phyloP scores from a whole-genome alignment of 2,888 invertebrate species.

The Euspilapteryx auroguttella region DNA sequence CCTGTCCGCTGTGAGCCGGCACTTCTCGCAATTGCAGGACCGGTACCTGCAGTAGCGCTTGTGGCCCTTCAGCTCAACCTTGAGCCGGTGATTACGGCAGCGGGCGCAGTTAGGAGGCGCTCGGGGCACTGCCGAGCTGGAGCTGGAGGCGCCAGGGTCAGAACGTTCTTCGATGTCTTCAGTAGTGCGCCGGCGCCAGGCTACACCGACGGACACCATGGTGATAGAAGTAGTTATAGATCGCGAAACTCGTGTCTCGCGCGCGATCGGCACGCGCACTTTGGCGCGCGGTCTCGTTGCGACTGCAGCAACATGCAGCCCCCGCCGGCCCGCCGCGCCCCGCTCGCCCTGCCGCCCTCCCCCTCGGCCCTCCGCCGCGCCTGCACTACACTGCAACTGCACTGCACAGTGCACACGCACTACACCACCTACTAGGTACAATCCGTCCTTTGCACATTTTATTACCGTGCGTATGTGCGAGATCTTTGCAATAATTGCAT shows the following conservation, averaged over 20 bases:
- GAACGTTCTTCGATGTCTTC: constrained; percentile 51
- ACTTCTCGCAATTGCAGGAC: constrained; percentile 83
- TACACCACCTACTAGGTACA: too few species aligned
- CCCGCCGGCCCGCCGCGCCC: constrained; percentile 17
- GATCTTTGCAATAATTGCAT: too few species aligned
- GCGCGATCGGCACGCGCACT: constrained; percentile 27
- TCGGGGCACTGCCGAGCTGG: constrained; percentile 66
- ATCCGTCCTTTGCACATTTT: too few species aligned
- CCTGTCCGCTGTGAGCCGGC: constrained; percentile 81
- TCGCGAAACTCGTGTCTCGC: constrained; percentile 17
- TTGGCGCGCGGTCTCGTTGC: constrained; percentile 44
- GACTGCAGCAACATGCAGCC: constrained; percentile 28
- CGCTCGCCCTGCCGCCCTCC: constrained; percentile 21
- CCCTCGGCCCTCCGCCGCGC: constrained; percentile 21
- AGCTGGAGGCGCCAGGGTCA: constrained; percentile 48
- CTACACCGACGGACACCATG: constrained; percentile 44
- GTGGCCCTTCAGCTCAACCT: constrained; percentile 87
- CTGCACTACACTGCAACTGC: too few species aligned
- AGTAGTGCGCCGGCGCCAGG: constrained; percentile 49
- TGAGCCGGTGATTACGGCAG: constrained; percentile 89
- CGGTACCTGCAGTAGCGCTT: constrained; percentile 89
- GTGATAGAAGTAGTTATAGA: constrained; percentile 1
- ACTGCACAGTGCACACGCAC: too few species aligned
- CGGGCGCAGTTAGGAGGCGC: constrained; percentile 92
- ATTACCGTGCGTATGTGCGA: too few species aligned